phyloP scores from a whole-genome alignment of 1,140 invertebrate genomes.

The Melitaea cinxia region DNA sequence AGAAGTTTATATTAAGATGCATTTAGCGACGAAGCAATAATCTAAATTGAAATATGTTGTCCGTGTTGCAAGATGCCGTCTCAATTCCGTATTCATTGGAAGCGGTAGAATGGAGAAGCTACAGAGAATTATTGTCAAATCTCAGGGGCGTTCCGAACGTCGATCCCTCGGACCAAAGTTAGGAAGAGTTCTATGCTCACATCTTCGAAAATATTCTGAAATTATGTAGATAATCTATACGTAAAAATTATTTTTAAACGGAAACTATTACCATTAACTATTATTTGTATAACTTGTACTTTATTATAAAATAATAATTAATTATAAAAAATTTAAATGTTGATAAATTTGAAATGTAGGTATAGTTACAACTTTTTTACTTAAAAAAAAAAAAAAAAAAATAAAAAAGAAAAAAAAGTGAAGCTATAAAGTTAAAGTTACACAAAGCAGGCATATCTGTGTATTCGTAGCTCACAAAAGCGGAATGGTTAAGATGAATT shows the following conservation, averaged over 20 bases:
- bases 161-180: slow-evolving; percentile 39
- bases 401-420: too few species aligned
- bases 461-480: slow-evolving; percentile 20
- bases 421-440: background rate
- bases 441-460: slow-evolving; percentile 19
- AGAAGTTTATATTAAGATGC: slow-evolving; percentile 49
- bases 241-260: too few species aligned
- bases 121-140: slow-evolving; percentile 75
- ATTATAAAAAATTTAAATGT: too few species aligned
- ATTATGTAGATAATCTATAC: too few species aligned
- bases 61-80: slow-evolving; percentile 56
- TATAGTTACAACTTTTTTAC: too few species aligned
- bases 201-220: slow-evolving; percentile 11
- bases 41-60: slow-evolving; percentile 76
- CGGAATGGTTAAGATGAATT: slow-evolving; percentile 43
- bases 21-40: slow-evolving; percentile 57
- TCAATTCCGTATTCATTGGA: slow-evolving; percentile 74
- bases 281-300: too few species aligned
- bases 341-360: too few species aligned
- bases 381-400: too few species aligned
- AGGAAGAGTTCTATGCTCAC: slow-evolving; percentile 25
- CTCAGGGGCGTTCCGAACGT: slow-evolving; percentile 62
- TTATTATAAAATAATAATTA: too few species aligned
- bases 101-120: slow-evolving; percentile 64
- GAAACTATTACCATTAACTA: too few species aligned